A percentile compares a stretch with the other conserved stretches of the same genome.
Evolutionary conservation across 2,888 invertebrate genomes (phyloP).

Genomic region (Anaspis maculata): DNA sequence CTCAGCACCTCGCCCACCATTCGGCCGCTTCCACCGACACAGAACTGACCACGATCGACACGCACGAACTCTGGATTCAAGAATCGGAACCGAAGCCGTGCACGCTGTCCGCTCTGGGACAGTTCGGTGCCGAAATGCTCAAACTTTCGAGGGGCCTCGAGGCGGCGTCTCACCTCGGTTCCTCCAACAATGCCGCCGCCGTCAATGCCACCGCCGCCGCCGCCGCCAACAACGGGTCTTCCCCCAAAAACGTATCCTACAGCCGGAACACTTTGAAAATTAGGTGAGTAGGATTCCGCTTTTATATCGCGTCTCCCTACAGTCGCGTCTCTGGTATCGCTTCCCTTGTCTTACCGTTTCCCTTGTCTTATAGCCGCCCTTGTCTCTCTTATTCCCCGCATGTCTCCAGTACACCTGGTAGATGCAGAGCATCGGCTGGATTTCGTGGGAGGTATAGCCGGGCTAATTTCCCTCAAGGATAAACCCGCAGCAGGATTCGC

Average conservation of each 20-base stretch:
- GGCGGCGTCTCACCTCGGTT: slow-evolving; percentile 48
- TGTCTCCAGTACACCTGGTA: too few relatives aligned
- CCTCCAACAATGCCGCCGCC: slow-evolving; percentile 8
- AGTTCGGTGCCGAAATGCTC: slow-evolving; percentile 81
- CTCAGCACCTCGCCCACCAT: slow-evolving; percentile 58
- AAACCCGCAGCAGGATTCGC: too few relatives aligned
- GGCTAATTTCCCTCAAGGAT: not conserved
- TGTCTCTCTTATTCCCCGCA: too few relatives aligned
- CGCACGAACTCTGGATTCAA: slow-evolving; percentile 72
- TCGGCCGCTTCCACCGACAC: slow-evolving; percentile 77
- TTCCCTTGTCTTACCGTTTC: too few relatives aligned
- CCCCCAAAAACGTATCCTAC: slow-evolving; percentile 9
- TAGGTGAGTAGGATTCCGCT: slow-evolving; percentile 21
- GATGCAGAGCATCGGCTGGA: not conserved
- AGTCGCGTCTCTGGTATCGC: too few relatives aligned
- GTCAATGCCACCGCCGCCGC: slow-evolving; percentile 4
- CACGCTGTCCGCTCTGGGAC: slow-evolving; percentile 77
- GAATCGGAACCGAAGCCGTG: slow-evolving; percentile 66
- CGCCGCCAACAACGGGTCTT: too few relatives aligned
- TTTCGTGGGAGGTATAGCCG: not conserved
- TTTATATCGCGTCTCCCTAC: too few relatives aligned
- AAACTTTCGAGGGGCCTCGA: slow-evolving; percentile 73
- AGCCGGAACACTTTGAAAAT: slow-evolving; percentile 20
- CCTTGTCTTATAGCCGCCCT: too few relatives aligned
- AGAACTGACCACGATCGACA: slow-evolving; percentile 74